Conservation (phyloP, 2,113 vertebrate genomes). For the Eubucco bourcierii region DNA sequence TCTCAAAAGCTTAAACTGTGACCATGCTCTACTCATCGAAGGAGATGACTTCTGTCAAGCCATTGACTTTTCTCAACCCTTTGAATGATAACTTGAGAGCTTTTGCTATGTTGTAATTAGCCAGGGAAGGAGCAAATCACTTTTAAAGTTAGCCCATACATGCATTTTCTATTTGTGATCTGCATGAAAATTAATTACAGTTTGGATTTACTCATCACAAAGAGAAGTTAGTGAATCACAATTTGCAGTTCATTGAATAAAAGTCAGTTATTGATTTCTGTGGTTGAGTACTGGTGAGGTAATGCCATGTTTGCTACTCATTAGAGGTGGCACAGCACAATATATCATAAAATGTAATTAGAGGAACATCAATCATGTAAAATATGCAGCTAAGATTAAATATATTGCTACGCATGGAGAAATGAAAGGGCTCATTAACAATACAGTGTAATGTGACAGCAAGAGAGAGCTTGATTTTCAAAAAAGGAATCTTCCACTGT, state of each 20-base stretch:
- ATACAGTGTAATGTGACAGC: constrained; percentile 37
- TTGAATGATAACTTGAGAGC: constrained; percentile 15
- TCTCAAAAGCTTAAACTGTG: not conserved
- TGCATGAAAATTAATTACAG: constrained; percentile 69
- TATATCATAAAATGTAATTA: constrained; percentile 70
- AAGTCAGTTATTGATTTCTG: constrained; percentile 74
- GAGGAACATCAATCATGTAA: constrained; percentile 55
- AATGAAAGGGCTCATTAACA: constrained; percentile 67
- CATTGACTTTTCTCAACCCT: constrained; percentile 49
- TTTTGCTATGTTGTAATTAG: constrained; percentile 71
- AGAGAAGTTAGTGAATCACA: constrained; percentile 71
- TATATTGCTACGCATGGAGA: constrained; percentile 36
- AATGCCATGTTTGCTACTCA: constrained; percentile 65
- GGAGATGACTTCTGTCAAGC: not conserved
- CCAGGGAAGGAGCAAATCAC: constrained; percentile 59
- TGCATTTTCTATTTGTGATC: constrained; percentile 23
- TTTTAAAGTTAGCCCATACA: constrained; percentile 59
- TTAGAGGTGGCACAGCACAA: constrained; percentile 42
- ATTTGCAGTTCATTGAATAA: constrained; percentile 76
- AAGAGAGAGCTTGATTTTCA: constrained; percentile 28
- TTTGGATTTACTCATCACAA: constrained; percentile 72
- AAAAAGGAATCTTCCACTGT: constrained; percentile 23
- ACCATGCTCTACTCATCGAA: not conserved
- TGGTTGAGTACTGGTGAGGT: constrained; percentile 60
- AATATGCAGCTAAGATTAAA: constrained; percentile 64